phyloP scores from a whole-genome alignment of 1,140 invertebrate species.

The Stegodyphus mimosarum region DNA sequence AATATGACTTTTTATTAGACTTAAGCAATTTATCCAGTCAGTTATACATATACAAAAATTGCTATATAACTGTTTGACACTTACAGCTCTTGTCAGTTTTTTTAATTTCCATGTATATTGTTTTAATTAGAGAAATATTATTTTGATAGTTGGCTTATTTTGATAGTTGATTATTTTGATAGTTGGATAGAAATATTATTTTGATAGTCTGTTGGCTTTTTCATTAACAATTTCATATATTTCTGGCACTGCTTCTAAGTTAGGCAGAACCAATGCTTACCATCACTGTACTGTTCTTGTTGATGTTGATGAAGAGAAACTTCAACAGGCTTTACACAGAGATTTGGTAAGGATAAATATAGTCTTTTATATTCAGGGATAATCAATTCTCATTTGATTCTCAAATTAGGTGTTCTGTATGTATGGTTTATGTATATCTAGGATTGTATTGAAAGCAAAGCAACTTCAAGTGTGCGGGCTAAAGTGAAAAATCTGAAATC shows the following conservation, averaged over 20 bases:
- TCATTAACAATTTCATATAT: slow-evolving; percentile 72
- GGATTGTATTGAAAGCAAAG: slow-evolving; percentile 79
- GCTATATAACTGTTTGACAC: too few relatives aligned
- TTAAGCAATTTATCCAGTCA: too few relatives aligned
- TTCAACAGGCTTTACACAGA: slow-evolving; percentile 70
- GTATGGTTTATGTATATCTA: slow-evolving; percentile 66
- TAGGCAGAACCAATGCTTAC: slow-evolving; percentile 86
- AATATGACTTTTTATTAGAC: too few relatives aligned
- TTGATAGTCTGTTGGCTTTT: neutral
- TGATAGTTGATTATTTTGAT: too few relatives aligned
- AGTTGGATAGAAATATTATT: too few relatives aligned
- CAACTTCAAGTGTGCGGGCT: slow-evolving; percentile 83
- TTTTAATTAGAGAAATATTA: too few relatives aligned
- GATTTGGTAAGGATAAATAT: slow-evolving; percentile 31
- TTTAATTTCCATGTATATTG: too few relatives aligned
- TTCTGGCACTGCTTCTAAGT: slow-evolving; percentile 91
- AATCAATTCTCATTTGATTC: too few relatives aligned
- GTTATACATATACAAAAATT: too few relatives aligned
- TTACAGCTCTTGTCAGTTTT: too few relatives aligned
- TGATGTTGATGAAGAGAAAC: slow-evolving; percentile 80
- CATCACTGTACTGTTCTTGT: slow-evolving; percentile 94
- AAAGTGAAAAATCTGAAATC: slow-evolving; percentile 83
- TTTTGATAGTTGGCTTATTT: neutral
- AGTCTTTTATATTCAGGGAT: too few relatives aligned
- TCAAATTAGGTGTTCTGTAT: neutral